phyloP scores from a whole-genome alignment of 1,140 invertebrate genomes.

The Meloidogyne hapla region DNA sequence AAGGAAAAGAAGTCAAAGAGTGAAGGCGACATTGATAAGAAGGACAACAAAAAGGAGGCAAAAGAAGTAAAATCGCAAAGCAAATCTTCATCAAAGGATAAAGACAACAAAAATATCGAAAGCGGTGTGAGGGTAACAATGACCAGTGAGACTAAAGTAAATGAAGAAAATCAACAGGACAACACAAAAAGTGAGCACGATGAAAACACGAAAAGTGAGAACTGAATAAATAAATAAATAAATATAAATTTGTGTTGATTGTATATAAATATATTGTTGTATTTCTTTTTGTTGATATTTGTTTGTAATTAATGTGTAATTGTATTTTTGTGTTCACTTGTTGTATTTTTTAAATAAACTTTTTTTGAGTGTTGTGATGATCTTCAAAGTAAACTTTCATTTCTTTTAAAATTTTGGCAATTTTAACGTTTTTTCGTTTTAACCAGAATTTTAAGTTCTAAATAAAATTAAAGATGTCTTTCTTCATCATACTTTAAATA shows the following conservation, averaged over 20 bases:
- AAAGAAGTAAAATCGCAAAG: background rate
- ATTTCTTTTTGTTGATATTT: background rate
- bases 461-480: no score
- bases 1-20: background rate
- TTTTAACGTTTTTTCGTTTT: no score
- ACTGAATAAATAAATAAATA: conserved; percentile 5
- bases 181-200: background rate
- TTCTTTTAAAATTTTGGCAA: no score
- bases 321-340: background rate
- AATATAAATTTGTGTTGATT: background rate
- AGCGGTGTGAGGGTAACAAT: background rate
- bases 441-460: no score
- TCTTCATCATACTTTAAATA: no score
- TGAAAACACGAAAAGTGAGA: background rate
- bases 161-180: background rate
- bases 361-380: no score
- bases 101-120: background rate
- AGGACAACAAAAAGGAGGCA: background rate
- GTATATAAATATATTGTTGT: background rate
- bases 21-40: no score
- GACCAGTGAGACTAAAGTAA: no score
- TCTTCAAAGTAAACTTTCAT: no score
- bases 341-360: no score
- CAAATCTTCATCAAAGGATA: background rate
- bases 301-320: background rate